phyloP scores from a whole-genome alignment of 2,113 vertebrate genomes.

The Xiphorhynchus elegans region DNA sequence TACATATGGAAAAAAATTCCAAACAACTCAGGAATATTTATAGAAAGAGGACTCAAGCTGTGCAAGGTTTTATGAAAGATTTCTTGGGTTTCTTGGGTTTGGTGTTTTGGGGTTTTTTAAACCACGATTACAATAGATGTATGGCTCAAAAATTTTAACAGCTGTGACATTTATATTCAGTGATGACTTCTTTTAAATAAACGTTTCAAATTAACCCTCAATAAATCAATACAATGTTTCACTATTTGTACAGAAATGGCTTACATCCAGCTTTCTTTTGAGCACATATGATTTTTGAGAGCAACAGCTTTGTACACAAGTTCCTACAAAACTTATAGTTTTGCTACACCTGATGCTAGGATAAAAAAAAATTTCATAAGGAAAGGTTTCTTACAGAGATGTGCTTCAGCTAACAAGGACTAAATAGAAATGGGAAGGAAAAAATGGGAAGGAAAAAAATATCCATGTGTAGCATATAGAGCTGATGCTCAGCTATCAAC shows the following conservation, averaged over 20 bases:
- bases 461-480: neutral
- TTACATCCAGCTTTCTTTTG: neutral
- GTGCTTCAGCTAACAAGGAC: neutral
- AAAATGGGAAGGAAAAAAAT: neutral
- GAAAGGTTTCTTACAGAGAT: neutral
- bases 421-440: neutral
- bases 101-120: neutral
- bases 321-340: neutral
- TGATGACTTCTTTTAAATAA: neutral
- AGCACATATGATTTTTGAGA: neutral
- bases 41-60: neutral
- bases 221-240: neutral
- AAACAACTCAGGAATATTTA: neutral
- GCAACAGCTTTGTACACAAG: rapidly evolving
- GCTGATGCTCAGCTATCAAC: neutral
- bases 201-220: neutral
- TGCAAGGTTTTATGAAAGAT: neutral
- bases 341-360: neutral
- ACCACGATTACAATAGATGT: neutral
- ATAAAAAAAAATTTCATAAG: neutral
- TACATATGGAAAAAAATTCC: neutral
- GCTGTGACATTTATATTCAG: neutral
- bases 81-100: neutral
- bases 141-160: neutral
- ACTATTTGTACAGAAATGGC: neutral